These are phyloP conservation scores for Glaucidium brasilianum DNA, from an alignment of 2,113 vertebrate species.

Conservation along the genomic window DNA sequence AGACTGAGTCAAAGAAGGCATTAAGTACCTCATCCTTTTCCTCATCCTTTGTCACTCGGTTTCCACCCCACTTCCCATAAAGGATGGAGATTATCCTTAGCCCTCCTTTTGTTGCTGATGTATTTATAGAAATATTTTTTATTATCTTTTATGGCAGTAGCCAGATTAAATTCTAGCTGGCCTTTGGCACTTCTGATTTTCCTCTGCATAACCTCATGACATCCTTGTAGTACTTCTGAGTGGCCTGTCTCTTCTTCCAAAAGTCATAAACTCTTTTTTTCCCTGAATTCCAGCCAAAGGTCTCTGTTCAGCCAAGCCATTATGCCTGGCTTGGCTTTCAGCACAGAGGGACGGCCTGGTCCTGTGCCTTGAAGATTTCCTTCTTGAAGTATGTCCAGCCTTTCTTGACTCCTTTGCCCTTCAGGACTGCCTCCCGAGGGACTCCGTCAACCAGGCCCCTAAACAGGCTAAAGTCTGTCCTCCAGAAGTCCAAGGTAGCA, in stretches of 20 bases:
- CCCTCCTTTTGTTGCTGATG: neutral
- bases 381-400: too few species aligned
- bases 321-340: too few species aligned
- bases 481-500: neutral
- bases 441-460: neutral
- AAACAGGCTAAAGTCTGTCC: neutral
- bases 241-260: neutral
- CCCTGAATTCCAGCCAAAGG: neutral
- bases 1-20: neutral
- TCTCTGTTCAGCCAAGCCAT: neutral
- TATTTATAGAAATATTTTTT: neutral
- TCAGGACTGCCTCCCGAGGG: neutral
- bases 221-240: neutral
- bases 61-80: neutral
- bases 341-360: too few species aligned
- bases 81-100: neutral
- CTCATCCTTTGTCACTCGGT: neutral
- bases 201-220: neutral
- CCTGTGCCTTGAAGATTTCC: too few species aligned
- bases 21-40: neutral
- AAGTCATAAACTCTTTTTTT: neutral
- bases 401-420: neutral
- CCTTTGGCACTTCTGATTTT: neutral
- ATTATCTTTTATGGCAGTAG: neutral
- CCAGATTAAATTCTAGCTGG: neutral